These are phyloP conservation scores for Notodonta ziczac DNA, from an alignment of 2,888 invertebrate species.

Conservation along the genomic window DNA sequence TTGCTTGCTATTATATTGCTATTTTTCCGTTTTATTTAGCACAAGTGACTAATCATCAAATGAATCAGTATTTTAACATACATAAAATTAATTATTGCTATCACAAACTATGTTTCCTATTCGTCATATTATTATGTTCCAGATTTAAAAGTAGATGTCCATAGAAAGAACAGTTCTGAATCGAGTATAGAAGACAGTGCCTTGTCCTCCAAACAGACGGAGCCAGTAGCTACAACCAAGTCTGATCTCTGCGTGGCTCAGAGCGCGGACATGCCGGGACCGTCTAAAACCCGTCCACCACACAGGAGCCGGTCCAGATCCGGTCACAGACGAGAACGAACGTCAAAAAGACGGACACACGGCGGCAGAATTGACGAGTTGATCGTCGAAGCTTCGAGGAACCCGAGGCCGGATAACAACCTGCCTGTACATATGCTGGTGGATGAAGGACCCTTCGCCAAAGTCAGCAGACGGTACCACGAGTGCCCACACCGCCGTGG, in stretches of 20 bases:
- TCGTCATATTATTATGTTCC: constrained; percentile 42
- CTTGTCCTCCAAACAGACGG: constrained; percentile 73
- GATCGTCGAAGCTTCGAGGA: constrained; percentile 65
- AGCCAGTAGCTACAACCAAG: constrained; percentile 64
- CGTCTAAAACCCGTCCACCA: constrained; percentile 64
- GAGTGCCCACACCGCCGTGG: constrained; percentile 72
- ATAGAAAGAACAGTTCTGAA: constrained; percentile 95
- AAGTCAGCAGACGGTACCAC: constrained; percentile 73
- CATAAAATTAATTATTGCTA: too few species aligned
- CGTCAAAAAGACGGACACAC: constrained; percentile 63
- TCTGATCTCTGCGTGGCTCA: constrained; percentile 71
- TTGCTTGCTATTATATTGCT: too few species aligned
- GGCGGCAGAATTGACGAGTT: constrained; percentile 70
- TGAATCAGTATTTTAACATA: too few species aligned
- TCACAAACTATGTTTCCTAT: too few species aligned
- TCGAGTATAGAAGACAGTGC: constrained; percentile 90
- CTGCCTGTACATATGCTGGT: constrained; percentile 68
- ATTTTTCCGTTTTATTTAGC: too few species aligned
- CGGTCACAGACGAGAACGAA: constrained; percentile 64
- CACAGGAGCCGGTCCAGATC: constrained; percentile 63
- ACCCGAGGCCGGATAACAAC: constrained; percentile 58
- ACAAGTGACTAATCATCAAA: too few species aligned
- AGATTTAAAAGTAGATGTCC: constrained; percentile 97
- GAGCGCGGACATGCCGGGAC: constrained; percentile 56
- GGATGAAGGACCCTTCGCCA: constrained; percentile 78